Evolutionary conservation across 2,797 vertebrate genomes (phyloP).

Genomic region (Urocyon cinereoargenteus): DNA sequence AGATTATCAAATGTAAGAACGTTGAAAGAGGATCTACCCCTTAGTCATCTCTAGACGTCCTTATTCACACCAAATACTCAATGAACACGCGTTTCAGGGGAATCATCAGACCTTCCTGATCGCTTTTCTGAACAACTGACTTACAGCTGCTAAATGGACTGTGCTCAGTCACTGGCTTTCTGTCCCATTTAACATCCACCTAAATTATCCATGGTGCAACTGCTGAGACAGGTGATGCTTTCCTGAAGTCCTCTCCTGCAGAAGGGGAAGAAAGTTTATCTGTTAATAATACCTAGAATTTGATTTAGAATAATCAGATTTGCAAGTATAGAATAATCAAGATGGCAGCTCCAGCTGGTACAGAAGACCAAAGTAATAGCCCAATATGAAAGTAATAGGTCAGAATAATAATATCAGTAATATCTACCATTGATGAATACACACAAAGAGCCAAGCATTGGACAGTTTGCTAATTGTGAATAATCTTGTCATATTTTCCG

Average conservation of each 20-base stretch:
- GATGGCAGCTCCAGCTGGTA: background rate
- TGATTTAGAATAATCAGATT: background rate
- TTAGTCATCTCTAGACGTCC: background rate
- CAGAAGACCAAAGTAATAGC: background rate
- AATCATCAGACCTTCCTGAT: background rate
- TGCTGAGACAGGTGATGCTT: background rate
- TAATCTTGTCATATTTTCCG: constrained; percentile 2
- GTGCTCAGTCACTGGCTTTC: background rate
- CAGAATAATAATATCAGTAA: background rate
- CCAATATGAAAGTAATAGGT: background rate
- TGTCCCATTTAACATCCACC: background rate
- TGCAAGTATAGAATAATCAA: background rate
- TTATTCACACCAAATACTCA: background rate
- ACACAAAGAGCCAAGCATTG: background rate
- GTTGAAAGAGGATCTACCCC: background rate
- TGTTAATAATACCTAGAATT: background rate
- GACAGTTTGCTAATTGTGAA: background rate
- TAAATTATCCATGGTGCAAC: background rate
- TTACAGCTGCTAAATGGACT: background rate
- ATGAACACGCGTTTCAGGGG: background rate
- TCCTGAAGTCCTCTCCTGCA: background rate
- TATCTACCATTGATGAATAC: background rate
- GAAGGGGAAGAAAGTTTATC: background rate
- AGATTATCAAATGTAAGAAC: background rate
- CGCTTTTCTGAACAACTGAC: background rate